Base-by-base conservation (phyloP, 2,888 invertebrate genomes). In the Pseudococcus viburni region DNA sequence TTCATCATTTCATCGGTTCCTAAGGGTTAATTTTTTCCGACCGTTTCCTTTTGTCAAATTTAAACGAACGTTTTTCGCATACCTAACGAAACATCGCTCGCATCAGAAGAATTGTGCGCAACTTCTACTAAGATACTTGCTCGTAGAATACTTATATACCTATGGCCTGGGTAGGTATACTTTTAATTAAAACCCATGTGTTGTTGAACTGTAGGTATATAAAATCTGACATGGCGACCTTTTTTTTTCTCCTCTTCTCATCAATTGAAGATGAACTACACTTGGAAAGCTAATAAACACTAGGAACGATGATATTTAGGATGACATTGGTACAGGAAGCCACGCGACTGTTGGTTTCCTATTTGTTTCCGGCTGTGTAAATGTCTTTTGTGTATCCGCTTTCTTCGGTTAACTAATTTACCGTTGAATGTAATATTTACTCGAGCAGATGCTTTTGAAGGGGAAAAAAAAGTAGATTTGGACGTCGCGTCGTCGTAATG, bases 341-440 rank as follows among this genome's bases (percentile, higher is more conserved):
- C 77, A 77, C 77, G 77, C 77, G 77, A 77, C 77, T 77, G 33
- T 42, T 77, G n/a, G 77, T 77, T 77, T 77, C 77, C 77, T 77
- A 77, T 77, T 77, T 77, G 77, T 77, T 77, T 77, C 77, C 77
- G 77, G 77, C 77, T 77, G 33, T 17, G 39, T 77, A 77, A 39
- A 77, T 77, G 77, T 77, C 77, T 77, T 77, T 77, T 77, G 77
- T 77, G 39, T 77, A 77, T 77, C 77, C 77, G 77, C 77, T 77
- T 77, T 55, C 42, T 42, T 68, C 68, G 68, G 22, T 77, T 42
- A 26, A 42, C 77, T 77, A 77, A 77, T 77, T 77, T 77, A 77
- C 77, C 33, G 39, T 77, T 42, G 77, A 68, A 68, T 68, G 68
- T 68, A 68, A 26, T 77, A 39, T 77, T 77, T 77, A 39, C 77